These are phyloP conservation scores for Morpho helenor DNA, from an alignment of 2,888 invertebrate species.

Conservation along the genomic window DNA sequence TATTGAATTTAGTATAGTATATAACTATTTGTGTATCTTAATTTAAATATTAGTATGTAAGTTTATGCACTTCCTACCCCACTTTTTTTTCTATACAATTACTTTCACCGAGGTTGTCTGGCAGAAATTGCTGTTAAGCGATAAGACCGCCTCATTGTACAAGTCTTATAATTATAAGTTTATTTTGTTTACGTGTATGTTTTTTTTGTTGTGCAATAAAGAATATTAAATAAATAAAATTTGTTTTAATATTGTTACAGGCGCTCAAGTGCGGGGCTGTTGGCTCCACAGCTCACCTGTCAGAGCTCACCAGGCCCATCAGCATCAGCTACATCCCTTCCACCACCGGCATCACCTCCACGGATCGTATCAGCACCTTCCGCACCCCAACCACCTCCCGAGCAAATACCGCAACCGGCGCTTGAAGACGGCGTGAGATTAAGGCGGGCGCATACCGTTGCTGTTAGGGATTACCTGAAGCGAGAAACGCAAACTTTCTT, in stretches of 20 bases:
- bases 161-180: too few species aligned
- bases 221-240: not conserved
- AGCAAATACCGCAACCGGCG: constrained; percentile 54
- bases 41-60: too few species aligned
- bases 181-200: too few species aligned
- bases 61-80: too few species aligned
- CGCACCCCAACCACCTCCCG: constrained; percentile 47
- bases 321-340: constrained; percentile 50
- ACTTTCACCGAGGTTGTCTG: too few species aligned
- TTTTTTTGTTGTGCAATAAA: too few species aligned
- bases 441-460: constrained; percentile 61
- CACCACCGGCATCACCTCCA: constrained; percentile 66
- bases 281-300: constrained; percentile 68
- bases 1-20: too few species aligned
- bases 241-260: constrained; percentile 51
- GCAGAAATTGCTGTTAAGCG: too few species aligned
- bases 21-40: too few species aligned
- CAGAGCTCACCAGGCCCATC: constrained; percentile 59
- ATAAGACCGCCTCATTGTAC: too few species aligned
- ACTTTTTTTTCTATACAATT: too few species aligned
- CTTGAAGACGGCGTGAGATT: constrained; percentile 71
- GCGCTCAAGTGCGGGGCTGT: constrained; percentile 68
- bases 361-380: constrained; percentile 60
- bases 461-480: constrained; percentile 83
- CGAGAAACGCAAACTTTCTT: constrained; percentile 91